Evolutionary conservation across 2,888 invertebrate species (phyloP).

Genomic region (Cryptocephalus primarius): DNA sequence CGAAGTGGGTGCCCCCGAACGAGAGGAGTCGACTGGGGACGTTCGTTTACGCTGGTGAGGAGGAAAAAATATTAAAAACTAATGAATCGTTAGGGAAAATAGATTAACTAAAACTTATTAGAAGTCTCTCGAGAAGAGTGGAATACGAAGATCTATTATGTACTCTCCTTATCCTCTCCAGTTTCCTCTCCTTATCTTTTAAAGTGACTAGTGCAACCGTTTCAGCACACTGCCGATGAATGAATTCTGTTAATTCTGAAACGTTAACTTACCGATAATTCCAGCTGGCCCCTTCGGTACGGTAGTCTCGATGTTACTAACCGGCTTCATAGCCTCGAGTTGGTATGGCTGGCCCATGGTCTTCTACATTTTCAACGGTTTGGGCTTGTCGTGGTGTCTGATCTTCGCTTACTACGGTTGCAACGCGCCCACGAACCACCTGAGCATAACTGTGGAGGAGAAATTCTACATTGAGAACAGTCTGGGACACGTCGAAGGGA

Average conservation of each 20-base stretch:
- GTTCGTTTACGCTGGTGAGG: slow-evolving; percentile 49
- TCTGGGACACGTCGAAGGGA: slow-evolving; percentile 41
- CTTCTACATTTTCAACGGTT: slow-evolving; percentile 61
- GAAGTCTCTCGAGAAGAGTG: too few species aligned
- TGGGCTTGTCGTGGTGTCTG: slow-evolving; percentile 50
- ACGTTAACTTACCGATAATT: slow-evolving; percentile 5
- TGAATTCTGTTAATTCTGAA: too few species aligned
- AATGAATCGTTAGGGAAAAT: too few species aligned
- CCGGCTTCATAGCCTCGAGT: slow-evolving; percentile 60
- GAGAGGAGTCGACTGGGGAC: slow-evolving; percentile 62
- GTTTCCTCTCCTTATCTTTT: too few species aligned
- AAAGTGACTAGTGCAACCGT: too few species aligned
- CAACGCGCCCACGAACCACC: slow-evolving; percentile 51
- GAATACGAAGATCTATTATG: too few species aligned
- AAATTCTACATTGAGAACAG: slow-evolving; percentile 50
- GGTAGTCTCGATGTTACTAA: slow-evolving; percentile 58
- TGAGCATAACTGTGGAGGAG: slow-evolving; percentile 52
- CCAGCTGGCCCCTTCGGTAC: slow-evolving; percentile 53
- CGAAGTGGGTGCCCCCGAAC: slow-evolving; percentile 64
- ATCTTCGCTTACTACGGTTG: slow-evolving; percentile 52
- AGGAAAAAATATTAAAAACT: too few species aligned
- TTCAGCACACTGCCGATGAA: too few species aligned
- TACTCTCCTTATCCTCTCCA: too few species aligned
- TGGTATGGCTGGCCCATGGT: slow-evolving; percentile 67
- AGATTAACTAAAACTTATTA: too few species aligned